These are phyloP conservation scores for Cichlasoma orientale DNA, from an alignment of 2,797 vertebrate species.

Conservation along the genomic window DNA sequence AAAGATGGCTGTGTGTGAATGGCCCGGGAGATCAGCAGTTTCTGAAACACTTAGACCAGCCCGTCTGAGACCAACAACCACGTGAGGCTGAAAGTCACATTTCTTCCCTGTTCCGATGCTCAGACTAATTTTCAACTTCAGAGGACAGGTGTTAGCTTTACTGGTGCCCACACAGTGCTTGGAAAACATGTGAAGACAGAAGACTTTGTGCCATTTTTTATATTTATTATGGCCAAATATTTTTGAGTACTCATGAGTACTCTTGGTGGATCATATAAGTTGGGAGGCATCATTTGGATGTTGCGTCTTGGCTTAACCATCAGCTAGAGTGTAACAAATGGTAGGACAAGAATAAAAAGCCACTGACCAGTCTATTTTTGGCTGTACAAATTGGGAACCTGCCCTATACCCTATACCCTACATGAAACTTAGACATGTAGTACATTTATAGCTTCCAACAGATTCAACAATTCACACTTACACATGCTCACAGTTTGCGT, in stretches of 20 bases:
- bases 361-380: not conserved
- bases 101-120: not conserved
- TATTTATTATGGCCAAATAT: not conserved
- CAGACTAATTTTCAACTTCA: not conserved
- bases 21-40: not conserved
- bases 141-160: not conserved
- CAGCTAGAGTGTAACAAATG: not conserved
- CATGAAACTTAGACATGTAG: not conserved
- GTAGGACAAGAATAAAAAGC: too few species aligned
- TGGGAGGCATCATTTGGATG: not conserved
- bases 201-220: too few species aligned
- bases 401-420: not conserved
- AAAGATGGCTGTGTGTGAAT: not conserved
- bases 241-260: not conserved
- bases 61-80: not conserved
- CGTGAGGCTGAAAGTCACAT: not conserved
- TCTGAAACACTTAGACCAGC: not conserved
- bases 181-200: not conserved
- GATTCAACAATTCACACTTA: too few species aligned
- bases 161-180: not conserved
- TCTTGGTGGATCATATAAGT: not conserved
- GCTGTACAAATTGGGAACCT: not conserved
- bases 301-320: not conserved
- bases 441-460: not conserved
- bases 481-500: not conserved